Conservation (phyloP, 2,797 vertebrate genomes). For the Mallotus villosus region DNA sequence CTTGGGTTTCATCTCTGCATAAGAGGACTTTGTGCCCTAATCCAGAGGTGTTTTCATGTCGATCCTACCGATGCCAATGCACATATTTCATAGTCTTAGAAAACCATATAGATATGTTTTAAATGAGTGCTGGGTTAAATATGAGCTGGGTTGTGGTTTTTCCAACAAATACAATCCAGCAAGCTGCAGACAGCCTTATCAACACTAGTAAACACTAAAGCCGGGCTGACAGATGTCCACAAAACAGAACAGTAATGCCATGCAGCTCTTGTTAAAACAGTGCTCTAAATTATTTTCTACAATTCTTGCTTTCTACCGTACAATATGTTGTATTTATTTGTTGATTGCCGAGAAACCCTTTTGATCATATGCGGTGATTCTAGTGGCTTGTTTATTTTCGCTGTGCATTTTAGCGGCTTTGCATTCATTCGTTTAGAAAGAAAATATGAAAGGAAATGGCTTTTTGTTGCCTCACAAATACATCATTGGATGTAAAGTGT, state of each 20-base stretch:
- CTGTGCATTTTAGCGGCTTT: constrained; percentile 41
- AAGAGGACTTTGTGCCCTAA: neutral
- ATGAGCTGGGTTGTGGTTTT: neutral
- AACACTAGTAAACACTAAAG: constrained; percentile 68
- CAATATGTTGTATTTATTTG: constrained; percentile 57
- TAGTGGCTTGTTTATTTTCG: constrained; percentile 23
- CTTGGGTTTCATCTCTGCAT: neutral
- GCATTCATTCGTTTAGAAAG: constrained; percentile 41
- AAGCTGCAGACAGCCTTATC: constrained; percentile 32
- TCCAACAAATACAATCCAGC: constrained; percentile 13
- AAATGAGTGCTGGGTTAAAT: neutral
- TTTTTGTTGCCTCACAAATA: constrained; percentile 55
- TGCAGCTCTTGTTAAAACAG: constrained; percentile 43
- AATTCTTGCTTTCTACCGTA: constrained; percentile 52
- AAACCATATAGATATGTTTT: neutral
- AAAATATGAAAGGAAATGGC: constrained; percentile 40
- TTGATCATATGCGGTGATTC: constrained; percentile 46
- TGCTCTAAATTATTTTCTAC: constrained; percentile 51
- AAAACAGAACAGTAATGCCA: constrained; percentile 12
- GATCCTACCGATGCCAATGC: neutral
- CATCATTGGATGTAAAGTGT: constrained; percentile 54
- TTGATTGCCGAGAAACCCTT: constrained; percentile 37
- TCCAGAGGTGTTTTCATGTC: neutral
- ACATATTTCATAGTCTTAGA: neutral
- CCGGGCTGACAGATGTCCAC: constrained; percentile 42